phyloP scores from a whole-genome alignment of 2,888 invertebrate species.

The Tetanocera ferruginea region DNA sequence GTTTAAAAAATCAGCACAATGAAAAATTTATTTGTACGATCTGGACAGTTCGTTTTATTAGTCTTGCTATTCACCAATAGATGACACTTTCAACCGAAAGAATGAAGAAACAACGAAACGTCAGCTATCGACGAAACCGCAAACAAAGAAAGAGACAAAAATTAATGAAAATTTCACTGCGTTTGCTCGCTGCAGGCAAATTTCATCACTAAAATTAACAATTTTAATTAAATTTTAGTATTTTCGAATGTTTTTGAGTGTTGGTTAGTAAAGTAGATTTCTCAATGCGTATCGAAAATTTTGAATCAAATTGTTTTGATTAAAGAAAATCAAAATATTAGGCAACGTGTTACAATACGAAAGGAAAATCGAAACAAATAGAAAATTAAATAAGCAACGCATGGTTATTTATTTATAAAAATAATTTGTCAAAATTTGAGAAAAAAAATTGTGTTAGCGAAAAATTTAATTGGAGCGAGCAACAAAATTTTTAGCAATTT shows the following conservation, averaged over 20 bases:
- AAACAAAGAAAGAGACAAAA: not conserved
- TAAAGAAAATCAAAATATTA: not conserved
- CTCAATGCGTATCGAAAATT: too few species aligned
- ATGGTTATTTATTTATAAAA: conserved; percentile 4
- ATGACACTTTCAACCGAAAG: not conserved
- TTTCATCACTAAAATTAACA: not conserved
- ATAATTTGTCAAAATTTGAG: conserved; percentile 29
- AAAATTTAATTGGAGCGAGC: conserved; percentile 17
- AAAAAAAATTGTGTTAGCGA: conserved; percentile 16
- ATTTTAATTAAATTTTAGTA: not conserved
- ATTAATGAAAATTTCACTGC: not conserved
- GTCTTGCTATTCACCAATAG: not conserved
- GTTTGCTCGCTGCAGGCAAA: not conserved
- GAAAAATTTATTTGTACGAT: too few species aligned
- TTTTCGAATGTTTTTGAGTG: not conserved
- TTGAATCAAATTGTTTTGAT: too few species aligned
- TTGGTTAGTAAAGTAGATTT: too few species aligned
- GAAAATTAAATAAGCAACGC: conserved; percentile 15
- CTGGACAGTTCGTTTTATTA: too few species aligned
- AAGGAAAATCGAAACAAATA: not conserved
- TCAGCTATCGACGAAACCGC: not conserved
- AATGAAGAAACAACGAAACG: not conserved
- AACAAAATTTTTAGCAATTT: conserved; percentile 12
- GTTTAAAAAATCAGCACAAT: too few species aligned
- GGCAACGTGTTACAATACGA: conserved; percentile 9